Conservation (phyloP, 2,113 vertebrate species). For the Hemibagrus wyckioides region DNA sequence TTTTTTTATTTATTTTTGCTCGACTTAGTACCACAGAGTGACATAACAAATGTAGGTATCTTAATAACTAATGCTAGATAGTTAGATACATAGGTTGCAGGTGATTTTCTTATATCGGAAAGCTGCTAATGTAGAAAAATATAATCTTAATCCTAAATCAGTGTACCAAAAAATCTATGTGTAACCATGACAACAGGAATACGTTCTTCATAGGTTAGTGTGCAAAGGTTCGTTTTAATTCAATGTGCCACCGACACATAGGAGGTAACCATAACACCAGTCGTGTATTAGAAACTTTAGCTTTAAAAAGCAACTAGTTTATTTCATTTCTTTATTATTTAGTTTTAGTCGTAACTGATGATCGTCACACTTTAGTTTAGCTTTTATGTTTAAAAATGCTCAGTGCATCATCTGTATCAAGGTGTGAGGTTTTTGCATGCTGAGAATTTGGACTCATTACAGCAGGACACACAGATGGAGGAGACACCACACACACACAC, state of each 20-base stretch:
- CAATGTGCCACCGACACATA: background rate
- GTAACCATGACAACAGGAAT: background rate
- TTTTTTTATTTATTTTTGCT: background rate
- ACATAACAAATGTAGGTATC: background rate
- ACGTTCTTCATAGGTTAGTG: background rate
- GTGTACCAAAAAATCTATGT: background rate
- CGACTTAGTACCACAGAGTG: background rate
- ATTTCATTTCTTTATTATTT: background rate
- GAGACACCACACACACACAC: background rate
- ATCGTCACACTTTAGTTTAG: background rate
- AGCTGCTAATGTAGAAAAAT: background rate
- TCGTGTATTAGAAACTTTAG: background rate
- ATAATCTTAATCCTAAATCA: background rate
- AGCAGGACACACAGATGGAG: conserved; percentile 24
- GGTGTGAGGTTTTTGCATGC: conserved; percentile 35
- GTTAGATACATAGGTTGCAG: background rate
- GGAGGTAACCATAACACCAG: background rate
- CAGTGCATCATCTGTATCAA: background rate
- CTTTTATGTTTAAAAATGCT: background rate
- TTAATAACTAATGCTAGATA: background rate
- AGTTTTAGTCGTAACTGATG: background rate
- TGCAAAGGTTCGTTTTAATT: background rate
- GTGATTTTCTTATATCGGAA: background rate
- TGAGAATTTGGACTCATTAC: conserved; percentile 12
- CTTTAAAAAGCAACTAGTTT: background rate